Evolutionary conservation across 53 echinoderm and acorn worm species (phyloP).

Genomic region (Holothuria scabra): DNA sequence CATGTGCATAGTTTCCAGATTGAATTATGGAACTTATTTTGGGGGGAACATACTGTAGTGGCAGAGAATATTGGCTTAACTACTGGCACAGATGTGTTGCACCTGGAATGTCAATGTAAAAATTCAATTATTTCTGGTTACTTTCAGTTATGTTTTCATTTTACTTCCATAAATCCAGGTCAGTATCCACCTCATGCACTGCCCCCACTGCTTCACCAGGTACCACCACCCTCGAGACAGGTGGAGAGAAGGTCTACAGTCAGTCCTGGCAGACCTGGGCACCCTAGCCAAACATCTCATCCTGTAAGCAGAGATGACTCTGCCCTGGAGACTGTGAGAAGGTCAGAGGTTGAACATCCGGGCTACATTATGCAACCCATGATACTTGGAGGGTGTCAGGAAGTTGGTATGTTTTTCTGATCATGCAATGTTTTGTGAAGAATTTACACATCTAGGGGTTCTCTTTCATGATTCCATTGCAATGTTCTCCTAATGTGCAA

Average conservation of each 20-base stretch:
- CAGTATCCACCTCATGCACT: conserved; percentile 64
- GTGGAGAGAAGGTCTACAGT: conserved; percentile 6
- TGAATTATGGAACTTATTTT: no score
- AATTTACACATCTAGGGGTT: no score
- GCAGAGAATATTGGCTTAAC: no score
- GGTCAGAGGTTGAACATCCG: conserved; percentile 64
- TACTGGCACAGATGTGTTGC: no score
- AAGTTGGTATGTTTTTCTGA: conserved; percentile 76
- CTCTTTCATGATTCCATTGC: no score
- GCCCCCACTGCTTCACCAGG: conserved; percentile 65
- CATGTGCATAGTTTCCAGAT: no score
- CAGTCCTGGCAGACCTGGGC: conserved; percentile 9
- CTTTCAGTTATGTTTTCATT: no score
- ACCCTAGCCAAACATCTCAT: background rate
- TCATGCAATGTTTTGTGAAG: no score
- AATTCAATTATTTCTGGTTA: no score
- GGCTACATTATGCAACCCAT: conserved; percentile 74
- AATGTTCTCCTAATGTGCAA: no score
- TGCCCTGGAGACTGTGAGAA: conserved; percentile 36
- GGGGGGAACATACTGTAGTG: no score
- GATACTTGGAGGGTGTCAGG: conserved; percentile 81
- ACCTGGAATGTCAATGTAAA: no score
- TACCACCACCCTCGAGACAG: conserved; percentile 20
- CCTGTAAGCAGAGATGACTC: conserved; percentile 19
- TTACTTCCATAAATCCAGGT: conserved; percentile 43